These are phyloP conservation scores for Hydrophis major DNA, from an alignment of 2,797 vertebrate species.

Conservation along the genomic window DNA sequence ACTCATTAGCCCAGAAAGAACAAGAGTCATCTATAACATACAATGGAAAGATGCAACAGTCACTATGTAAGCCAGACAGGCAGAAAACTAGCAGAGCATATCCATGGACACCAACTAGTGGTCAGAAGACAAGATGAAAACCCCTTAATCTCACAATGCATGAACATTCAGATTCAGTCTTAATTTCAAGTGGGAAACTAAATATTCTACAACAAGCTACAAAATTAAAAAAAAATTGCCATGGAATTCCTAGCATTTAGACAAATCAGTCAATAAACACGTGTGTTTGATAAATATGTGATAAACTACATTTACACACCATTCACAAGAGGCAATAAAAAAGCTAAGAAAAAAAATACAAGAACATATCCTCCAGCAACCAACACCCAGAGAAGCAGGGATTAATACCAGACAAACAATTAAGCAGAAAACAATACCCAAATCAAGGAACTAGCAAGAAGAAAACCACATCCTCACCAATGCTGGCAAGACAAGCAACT, in stretches of 20 bases:
- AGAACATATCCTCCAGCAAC: neutral
- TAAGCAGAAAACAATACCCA: neutral
- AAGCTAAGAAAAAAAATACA: neutral
- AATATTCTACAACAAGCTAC: neutral
- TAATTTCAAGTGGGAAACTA: neutral
- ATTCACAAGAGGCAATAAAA: neutral
- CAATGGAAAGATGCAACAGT: neutral
- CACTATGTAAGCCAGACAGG: neutral
- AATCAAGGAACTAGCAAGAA: neutral
- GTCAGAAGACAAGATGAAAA: neutral
- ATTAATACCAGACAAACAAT: neutral
- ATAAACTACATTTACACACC: neutral
- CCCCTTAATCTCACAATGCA: neutral
- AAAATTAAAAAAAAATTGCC: neutral
- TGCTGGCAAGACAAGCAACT: neutral
- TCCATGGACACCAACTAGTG: neutral
- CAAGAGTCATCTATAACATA: neutral
- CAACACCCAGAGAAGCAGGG: neutral
- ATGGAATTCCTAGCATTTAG: neutral
- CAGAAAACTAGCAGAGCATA: neutral
- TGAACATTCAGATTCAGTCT: neutral
- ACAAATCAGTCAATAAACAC: neutral
- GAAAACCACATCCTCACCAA: neutral
- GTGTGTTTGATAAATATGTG: too few relatives aligned
- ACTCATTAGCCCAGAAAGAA: neutral